Percentiles rank a stretch among this genome's conserved stretches.
Conservation (phyloP, 2,797 vertebrate genomes). For the Coluber constrictor region DNA sequence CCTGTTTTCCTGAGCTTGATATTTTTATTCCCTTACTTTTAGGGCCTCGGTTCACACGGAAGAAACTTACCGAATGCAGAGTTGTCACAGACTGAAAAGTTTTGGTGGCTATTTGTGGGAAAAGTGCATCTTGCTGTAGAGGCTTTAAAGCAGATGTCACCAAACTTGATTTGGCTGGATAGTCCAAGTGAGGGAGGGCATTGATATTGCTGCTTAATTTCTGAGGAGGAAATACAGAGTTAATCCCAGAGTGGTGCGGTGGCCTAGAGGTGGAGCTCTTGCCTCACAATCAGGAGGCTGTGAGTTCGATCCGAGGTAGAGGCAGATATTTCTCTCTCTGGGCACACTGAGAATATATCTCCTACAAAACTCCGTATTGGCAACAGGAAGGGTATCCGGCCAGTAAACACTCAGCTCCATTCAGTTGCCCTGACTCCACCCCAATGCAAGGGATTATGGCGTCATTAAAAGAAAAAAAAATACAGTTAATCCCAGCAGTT, state of each 20-base stretch:
- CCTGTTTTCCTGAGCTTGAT: neutral
- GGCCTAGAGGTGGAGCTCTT: neutral
- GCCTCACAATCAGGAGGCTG: neutral
- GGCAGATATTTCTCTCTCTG: too few relatives aligned
- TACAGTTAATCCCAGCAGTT: slow-evolving; percentile 33
- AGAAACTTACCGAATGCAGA: slow-evolving; percentile 29
- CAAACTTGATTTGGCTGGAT: slow-evolving; percentile 53
- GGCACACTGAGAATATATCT: too few relatives aligned
- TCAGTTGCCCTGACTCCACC: too few relatives aligned
- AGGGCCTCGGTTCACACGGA: neutral
- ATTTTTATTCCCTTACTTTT: neutral
- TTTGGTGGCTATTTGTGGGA: slow-evolving; percentile 59
- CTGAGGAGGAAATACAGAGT: slow-evolving; percentile 49
- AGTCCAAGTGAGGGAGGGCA: slow-evolving; percentile 60
- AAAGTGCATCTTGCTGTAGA: slow-evolving; percentile 30
- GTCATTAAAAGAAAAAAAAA: neutral
- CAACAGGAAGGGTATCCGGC: too few relatives aligned
- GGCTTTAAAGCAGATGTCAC: slow-evolving; percentile 32
- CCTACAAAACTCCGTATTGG: too few relatives aligned
- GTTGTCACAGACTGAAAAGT: slow-evolving; percentile 39
- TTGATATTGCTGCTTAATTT: slow-evolving; percentile 43
- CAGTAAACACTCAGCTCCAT: too few relatives aligned
- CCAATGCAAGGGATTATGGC: too few relatives aligned
- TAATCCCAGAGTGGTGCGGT: slow-evolving; percentile 19
- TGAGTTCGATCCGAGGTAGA: neutral